A percentile compares a stretch with the other conserved stretches of the same genome.
phyloP scores from a whole-genome alignment of 1,140 invertebrate genomes.

The Metaphire vulgaris region DNA sequence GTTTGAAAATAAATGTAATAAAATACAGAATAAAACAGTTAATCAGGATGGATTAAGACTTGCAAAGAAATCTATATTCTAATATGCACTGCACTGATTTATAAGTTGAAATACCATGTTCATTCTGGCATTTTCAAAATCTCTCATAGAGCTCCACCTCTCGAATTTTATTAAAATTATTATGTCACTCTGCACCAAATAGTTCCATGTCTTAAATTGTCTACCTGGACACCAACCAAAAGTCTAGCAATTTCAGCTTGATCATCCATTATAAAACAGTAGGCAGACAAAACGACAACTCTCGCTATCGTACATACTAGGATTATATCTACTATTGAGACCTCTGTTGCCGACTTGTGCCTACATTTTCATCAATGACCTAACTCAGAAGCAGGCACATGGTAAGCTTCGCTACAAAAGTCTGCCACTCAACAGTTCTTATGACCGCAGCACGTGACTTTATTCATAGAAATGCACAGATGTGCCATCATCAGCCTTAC shows the following conservation, averaged over 20 bases:
- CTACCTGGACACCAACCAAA: too few species aligned
- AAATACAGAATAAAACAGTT: neutral
- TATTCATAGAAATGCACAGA: neutral
- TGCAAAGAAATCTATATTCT: neutral
- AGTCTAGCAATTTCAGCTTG: too few species aligned
- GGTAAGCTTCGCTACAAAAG: too few species aligned
- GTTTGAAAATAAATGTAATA: conserved; percentile 42
- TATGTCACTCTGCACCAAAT: too few species aligned
- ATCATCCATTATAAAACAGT: too few species aligned
- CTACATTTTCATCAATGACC: neutral
- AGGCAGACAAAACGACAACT: too few species aligned
- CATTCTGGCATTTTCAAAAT: neutral
- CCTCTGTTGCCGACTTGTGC: neutral
- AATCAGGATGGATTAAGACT: neutral
- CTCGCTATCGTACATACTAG: conserved; percentile 12
- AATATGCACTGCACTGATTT: neutral
- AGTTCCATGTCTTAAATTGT: too few species aligned
- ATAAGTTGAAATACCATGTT: conserved; percentile 6
- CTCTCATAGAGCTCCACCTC: neutral
- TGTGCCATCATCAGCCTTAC: conserved; percentile 52
- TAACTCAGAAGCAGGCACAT: too few species aligned
- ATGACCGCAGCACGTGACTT: neutral
- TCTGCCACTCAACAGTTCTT: too few species aligned
- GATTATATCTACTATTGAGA: conserved; percentile 8
- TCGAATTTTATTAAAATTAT: neutral